These are phyloP conservation scores for Sylvia atricapilla DNA, from an alignment of 2,113 vertebrate genomes.

Conservation along the genomic window DNA sequence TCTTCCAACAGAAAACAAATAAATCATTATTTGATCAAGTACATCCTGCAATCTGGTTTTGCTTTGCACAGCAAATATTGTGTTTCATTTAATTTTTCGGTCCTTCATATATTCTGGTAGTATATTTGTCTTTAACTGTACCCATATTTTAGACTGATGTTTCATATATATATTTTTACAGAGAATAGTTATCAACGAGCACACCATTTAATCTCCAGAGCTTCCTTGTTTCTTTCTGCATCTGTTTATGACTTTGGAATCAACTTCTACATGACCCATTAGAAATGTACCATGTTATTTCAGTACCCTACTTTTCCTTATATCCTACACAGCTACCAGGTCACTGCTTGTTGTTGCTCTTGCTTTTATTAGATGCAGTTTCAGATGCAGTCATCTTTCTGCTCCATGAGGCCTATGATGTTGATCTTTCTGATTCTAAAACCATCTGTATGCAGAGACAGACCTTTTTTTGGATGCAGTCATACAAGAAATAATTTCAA, in stretches of 20 bases:
- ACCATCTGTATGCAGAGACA: background rate
- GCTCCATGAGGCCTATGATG: background rate
- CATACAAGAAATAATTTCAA: background rate
- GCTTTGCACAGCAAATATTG: background rate
- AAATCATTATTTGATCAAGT: background rate
- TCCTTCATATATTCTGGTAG: background rate
- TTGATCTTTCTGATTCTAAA: background rate
- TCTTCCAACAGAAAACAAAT: background rate
- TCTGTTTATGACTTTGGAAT: background rate
- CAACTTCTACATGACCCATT: background rate
- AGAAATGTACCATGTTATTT: background rate
- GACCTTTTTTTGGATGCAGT: background rate
- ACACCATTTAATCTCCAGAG: background rate
- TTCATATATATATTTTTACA: background rate
- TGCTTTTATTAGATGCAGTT: background rate
- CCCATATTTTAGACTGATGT: background rate
- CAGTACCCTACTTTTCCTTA: background rate
- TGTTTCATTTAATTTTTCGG: background rate
- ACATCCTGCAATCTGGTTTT: background rate
- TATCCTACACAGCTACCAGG: background rate
- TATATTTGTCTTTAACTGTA: constrained; percentile 2
- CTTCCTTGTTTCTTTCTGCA: background rate
- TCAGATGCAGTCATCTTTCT: background rate
- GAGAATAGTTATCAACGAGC: background rate
- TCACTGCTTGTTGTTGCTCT: background rate